Conservation (phyloP, 2,888 invertebrate species). For the Phyllotreta cruciferae region DNA sequence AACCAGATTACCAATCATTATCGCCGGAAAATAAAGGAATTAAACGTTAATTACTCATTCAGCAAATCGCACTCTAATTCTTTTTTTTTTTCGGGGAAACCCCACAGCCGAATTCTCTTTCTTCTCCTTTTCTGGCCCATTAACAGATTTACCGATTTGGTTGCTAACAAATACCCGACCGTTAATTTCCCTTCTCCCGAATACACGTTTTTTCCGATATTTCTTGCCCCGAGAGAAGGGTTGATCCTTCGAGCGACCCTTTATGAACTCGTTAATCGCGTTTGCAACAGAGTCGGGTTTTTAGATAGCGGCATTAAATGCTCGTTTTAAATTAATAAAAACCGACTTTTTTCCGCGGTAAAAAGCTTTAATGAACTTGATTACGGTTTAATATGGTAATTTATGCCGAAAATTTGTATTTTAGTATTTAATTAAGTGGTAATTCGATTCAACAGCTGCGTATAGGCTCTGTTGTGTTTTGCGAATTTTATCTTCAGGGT, state of each 20-base stretch:
- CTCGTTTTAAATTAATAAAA: neutral
- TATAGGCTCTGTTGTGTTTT: no score
- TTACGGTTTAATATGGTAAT: no score
- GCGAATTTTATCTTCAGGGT: no score
- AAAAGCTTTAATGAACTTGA: no score
- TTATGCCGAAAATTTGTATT: no score
- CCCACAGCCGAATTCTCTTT: neutral
- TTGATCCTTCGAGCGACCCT: slow-evolving; percentile 34
- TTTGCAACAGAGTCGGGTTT: slow-evolving; percentile 27
- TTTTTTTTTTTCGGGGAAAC: no score
- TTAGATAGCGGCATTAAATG: neutral
- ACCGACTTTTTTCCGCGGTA: no score
- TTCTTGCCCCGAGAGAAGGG: slow-evolving; percentile 32
- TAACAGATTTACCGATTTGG: slow-evolving; percentile 21
- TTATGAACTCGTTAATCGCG: slow-evolving; percentile 39
- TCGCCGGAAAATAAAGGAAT: neutral
- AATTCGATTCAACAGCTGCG: no score
- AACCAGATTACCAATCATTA: no score
- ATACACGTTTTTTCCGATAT: slow-evolving; percentile 28
- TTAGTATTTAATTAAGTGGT: no score
- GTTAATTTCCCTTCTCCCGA: slow-evolving; percentile 29
- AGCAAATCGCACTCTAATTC: no score
- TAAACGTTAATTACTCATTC: neutral
- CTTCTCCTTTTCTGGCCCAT: neutral
- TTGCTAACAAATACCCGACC: slow-evolving; percentile 22